phyloP scores from a whole-genome alignment of 2,888 invertebrate species.

The Amblyteles armatorius region DNA sequence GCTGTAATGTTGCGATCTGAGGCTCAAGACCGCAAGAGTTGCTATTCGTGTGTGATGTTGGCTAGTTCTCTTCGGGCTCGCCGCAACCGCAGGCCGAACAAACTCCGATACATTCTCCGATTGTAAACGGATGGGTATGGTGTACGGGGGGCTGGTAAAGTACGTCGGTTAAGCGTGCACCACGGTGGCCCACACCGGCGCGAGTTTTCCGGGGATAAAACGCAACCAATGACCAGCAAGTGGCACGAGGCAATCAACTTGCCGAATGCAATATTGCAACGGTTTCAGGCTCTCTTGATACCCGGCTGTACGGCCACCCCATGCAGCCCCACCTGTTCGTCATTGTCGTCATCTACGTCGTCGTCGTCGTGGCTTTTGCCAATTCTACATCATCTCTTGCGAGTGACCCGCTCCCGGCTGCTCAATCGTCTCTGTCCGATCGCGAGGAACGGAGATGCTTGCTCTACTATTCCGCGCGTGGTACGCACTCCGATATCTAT shows the following conservation, averaged over 20 bases:
- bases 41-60: slow-evolving; percentile 10
- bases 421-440: slow-evolving; percentile 75
- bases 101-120: slow-evolving; percentile 30
- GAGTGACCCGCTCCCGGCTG: slow-evolving; percentile 57
- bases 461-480: slow-evolving; percentile 78
- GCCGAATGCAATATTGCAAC: slow-evolving; percentile 80
- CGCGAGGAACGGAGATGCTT: slow-evolving; percentile 78
- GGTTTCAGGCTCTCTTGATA: slow-evolving; percentile 67
- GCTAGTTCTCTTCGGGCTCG: slow-evolving; percentile 15
- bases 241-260: slow-evolving; percentile 84
- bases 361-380: slow-evolving; percentile 70
- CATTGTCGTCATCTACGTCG: not conserved
- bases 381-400: slow-evolving; percentile 78
- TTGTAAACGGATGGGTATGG: slow-evolving; percentile 6
- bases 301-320: slow-evolving; percentile 41
- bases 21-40: not conserved
- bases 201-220: slow-evolving; percentile 42
- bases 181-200: slow-evolving; percentile 7
- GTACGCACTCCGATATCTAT: slow-evolving; percentile 72
- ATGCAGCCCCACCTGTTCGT: slow-evolving; percentile 23
- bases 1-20: slow-evolving; percentile 1
- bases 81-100: slow-evolving; percentile 11
- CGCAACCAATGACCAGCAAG: slow-evolving; percentile 82
- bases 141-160: not conserved
- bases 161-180: slow-evolving; percentile 2